Evolutionary conservation across 1,140 invertebrate species (phyloP), one percentile per base, ranked within the genome.

Genomic region (Venturia canescens): DNA sequence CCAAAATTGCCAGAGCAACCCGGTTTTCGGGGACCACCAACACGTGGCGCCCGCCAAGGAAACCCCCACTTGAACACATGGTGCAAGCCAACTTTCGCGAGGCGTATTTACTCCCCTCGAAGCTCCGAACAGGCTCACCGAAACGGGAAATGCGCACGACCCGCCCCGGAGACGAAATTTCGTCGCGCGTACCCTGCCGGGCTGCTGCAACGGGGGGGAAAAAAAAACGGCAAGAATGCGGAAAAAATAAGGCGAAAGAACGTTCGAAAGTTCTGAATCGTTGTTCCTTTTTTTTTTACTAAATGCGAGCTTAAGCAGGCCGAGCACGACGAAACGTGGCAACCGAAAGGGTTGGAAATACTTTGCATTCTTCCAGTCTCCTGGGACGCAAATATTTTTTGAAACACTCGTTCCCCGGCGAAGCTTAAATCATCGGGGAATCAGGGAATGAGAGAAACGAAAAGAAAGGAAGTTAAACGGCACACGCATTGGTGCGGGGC

Each of bases 11-110:
- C 60, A 53, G n/a, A n/a, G 50, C 71, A 74, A 74, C 71, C 70
- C 74, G 23, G 34, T 63, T 26, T 13, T 76, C 53, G 48, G 67
- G 84, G 89, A 90, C 89, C 89, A 90, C 89, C 89, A 88, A 87
- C 88, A 89, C 88, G 88, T 89, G 87, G 74, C 80, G 79, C 78
- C 82, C n/a, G 23, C 23, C n/a, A 21, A 53, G 74, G 75, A 27
- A 70, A 27, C 34, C 78, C 66, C 66, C 48, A 66, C 60, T 23
- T 18, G 21, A 18, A 57, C 53, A 57, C 21, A 57, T 57, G 53
- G 18, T 57, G 21, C 7, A 44, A 44, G 38, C 38, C 53, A 57
- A 57, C 53, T 57, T 57, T 57, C 53, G 53, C 53, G 53, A 57
- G 53, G 53, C 9, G 53, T 38, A 71, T 26, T 44, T 38, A 21